Percentiles rank a stretch among this genome's conserved stretches.
These are phyloP conservation scores for Nothura maculosa DNA, from an alignment of 2,797 vertebrate genomes.

Conservation along the genomic window DNA sequence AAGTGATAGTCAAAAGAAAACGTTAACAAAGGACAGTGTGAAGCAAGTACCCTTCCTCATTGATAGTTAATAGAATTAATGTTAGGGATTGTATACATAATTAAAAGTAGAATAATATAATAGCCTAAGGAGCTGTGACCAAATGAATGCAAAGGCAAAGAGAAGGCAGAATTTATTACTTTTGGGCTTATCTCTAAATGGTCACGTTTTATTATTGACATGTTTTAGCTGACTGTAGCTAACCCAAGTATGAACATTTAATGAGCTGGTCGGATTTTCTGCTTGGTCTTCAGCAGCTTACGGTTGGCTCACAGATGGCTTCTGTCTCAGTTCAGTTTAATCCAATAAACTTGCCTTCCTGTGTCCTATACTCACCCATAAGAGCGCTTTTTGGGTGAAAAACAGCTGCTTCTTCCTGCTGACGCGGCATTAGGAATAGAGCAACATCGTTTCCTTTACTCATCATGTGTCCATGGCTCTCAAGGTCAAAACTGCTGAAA, in stretches of 20 bases:
- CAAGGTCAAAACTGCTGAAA: conserved; percentile 87
- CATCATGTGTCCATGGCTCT: conserved; percentile 85
- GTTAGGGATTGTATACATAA: conserved; percentile 11
- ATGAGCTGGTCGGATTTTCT: conserved; percentile 64
- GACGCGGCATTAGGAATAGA: conserved; percentile 19
- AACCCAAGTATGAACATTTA: neutral
- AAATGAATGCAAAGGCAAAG: neutral
- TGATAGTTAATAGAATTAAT: neutral
- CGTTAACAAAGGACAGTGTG: neutral
- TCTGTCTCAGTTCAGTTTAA: conserved; percentile 75
- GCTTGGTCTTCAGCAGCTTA: conserved; percentile 72
- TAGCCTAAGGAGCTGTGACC: neutral
- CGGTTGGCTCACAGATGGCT: conserved; percentile 75
- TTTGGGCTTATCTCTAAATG: conserved; percentile 23
- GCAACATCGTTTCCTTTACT: conserved; percentile 70
- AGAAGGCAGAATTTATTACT: neutral
- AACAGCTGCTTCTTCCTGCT: conserved; percentile 67
- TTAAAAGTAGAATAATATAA: neutral
- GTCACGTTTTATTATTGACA: conserved; percentile 8
- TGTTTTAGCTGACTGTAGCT: neutral
- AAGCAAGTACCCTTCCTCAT: neutral
- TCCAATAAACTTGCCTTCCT: conserved; percentile 77
- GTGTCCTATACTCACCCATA: conserved; percentile 46
- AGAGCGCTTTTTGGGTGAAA: conserved; percentile 55
- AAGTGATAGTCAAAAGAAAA: conserved; percentile 6